Evolutionary conservation across 2,888 invertebrate genomes (phyloP).

Genomic region (Parthenolecanium corni): DNA sequence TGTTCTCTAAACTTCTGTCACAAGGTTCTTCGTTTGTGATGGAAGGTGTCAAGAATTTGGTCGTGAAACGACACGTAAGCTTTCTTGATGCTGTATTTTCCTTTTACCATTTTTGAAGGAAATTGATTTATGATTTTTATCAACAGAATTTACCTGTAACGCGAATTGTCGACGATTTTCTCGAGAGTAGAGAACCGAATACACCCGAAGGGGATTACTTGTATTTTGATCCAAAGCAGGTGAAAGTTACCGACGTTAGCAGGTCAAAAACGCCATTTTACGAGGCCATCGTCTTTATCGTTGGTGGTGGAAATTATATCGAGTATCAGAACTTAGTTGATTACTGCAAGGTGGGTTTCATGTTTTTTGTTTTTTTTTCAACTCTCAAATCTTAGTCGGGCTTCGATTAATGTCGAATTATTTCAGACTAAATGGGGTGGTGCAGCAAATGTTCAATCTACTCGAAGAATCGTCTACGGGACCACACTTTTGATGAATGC

Average conservation of each 20-base stretch:
- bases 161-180: slow-evolving; percentile 77
- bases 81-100: slow-evolving; percentile 1
- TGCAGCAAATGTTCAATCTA: slow-evolving; percentile 39
- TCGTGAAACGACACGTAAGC: slow-evolving; percentile 91
- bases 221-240: slow-evolving; percentile 90
- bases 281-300: slow-evolving; percentile 80
- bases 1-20: slow-evolving; percentile 95
- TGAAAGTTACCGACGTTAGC: slow-evolving; percentile 55
- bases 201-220: slow-evolving; percentile 62
- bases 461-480: slow-evolving; percentile 79
- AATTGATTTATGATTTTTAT: slow-evolving; percentile 45
- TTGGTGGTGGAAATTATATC: slow-evolving; percentile 94
- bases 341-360: slow-evolving; percentile 63
- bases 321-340: slow-evolving; percentile 98
- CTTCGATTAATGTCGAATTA: slow-evolving; percentile 29
- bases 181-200: slow-evolving; percentile 66
- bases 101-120: slow-evolving; percentile 62
- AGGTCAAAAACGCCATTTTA: slow-evolving; percentile 55
- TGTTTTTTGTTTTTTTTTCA: neutral
- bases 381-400: neutral
- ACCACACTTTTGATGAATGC: slow-evolving; percentile 90
- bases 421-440: slow-evolving; percentile 60
- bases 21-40: slow-evolving; percentile 97
- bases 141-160: slow-evolving; percentile 85
- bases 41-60: slow-evolving; percentile 98